Evolutionary conservation across 2,797 vertebrate genomes (phyloP).

Genomic region (Epinephelus awoara): DNA sequence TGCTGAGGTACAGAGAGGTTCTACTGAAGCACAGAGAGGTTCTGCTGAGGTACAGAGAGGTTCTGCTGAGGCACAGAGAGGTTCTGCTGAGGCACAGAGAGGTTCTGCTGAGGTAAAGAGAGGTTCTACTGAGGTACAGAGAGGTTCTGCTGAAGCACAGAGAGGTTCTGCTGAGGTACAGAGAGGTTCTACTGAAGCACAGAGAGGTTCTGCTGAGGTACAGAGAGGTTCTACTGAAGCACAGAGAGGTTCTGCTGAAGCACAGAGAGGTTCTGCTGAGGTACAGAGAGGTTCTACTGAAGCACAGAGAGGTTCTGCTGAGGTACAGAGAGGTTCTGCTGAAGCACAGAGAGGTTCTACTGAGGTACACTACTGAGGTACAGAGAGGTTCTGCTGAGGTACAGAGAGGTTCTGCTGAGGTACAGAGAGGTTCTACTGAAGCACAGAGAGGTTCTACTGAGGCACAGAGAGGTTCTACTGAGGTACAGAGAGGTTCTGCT

Average conservation of each 20-base stretch:
- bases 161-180: neutral
- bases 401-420: neutral
- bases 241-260: neutral
- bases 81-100: neutral
- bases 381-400: neutral
- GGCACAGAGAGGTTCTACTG: no score
- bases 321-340: neutral
- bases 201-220: rapidly evolving
- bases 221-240: neutral
- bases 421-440: neutral
- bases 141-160: neutral
- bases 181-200: neutral
- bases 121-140: neutral
- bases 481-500: neutral
- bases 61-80: neutral
- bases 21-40: neutral
- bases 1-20: neutral
- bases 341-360: neutral
- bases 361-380: rapidly evolving
- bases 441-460: neutral
- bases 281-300: neutral
- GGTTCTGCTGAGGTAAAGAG: neutral
- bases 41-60: neutral
- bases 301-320: neutral
- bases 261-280: neutral